Evolutionary conservation across 2,888 invertebrate genomes (phyloP).

Genomic region (Sesia bembeciformis): DNA sequence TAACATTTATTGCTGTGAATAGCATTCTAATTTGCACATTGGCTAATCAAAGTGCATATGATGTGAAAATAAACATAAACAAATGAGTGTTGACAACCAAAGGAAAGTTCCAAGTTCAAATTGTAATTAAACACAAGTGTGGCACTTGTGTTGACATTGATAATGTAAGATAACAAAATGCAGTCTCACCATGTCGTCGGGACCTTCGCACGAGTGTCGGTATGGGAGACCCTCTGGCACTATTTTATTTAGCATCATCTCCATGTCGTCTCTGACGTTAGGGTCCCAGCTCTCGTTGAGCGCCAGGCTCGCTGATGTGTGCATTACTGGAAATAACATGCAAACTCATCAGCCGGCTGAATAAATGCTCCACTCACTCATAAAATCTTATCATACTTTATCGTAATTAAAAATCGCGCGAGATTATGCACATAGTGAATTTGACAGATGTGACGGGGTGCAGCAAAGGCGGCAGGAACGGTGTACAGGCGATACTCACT

Average conservation of each 20-base stretch:
- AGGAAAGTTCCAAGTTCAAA: slow-evolving; percentile 3
- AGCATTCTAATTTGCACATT: too few species aligned
- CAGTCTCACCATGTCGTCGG: slow-evolving; percentile 94
- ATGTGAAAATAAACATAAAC: too few species aligned
- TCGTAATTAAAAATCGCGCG: slow-evolving; percentile 22
- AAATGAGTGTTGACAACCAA: neutral
- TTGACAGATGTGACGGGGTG: slow-evolving; percentile 49
- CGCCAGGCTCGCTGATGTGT: slow-evolving; percentile 97
- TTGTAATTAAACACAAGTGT: neutral
- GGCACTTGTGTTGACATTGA: neutral
- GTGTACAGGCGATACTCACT: slow-evolving; percentile 80
- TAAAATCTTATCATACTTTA: neutral
- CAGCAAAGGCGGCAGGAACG: slow-evolving; percentile 54
- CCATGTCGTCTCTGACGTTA: slow-evolving; percentile 97
- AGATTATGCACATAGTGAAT: slow-evolving; percentile 35
- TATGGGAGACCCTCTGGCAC: slow-evolving; percentile 97
- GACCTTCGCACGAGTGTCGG: slow-evolving; percentile 97
- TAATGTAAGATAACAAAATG: too few species aligned
- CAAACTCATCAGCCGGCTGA: slow-evolving; percentile 41
- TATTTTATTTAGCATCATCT: slow-evolving; percentile 99
- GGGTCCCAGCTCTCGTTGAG: slow-evolving; percentile 99
- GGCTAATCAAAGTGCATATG: too few species aligned
- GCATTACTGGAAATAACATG: slow-evolving; percentile 86
- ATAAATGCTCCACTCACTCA: slow-evolving; percentile 3
- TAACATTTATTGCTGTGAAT: too few species aligned